phyloP scores from a whole-genome alignment of 2,888 invertebrate species.

The Rhyacophila evoluta region DNA sequence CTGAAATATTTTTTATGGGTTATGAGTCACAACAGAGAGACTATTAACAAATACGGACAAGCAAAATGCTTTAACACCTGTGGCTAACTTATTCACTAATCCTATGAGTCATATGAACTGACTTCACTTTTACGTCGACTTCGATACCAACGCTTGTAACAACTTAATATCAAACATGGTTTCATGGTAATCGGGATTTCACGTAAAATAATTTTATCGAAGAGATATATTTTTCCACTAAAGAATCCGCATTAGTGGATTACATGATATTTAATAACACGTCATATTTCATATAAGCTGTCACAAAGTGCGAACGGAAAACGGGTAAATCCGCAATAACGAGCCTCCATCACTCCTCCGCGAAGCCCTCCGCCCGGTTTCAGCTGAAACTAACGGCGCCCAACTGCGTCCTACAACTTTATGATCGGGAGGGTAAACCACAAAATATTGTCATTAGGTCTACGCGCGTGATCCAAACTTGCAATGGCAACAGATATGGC shows the following conservation, averaged over 20 bases:
- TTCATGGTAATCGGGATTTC: no score
- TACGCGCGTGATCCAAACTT: slow-evolving; percentile 34
- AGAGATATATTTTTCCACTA: not conserved
- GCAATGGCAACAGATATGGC: not conserved
- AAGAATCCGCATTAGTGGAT: slow-evolving; percentile 5
- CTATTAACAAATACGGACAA: no score
- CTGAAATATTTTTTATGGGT: no score
- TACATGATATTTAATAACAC: slow-evolving; percentile 50
- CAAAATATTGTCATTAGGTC: slow-evolving; percentile 42
- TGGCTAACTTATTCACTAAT: no score
- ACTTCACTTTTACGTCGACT: no score
- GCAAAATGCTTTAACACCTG: no score
- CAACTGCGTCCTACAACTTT: slow-evolving; percentile 23
- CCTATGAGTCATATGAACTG: no score
- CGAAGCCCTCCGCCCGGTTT: not conserved
- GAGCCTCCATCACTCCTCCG: slow-evolving; percentile 6
- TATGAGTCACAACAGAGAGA: no score
- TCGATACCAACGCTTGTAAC: no score
- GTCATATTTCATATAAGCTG: slow-evolving; percentile 53
- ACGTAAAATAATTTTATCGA: no score
- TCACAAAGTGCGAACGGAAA: slow-evolving; percentile 49
- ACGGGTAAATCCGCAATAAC: slow-evolving; percentile 53
- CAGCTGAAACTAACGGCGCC: not conserved
- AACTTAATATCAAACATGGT: no score
- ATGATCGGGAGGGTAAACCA: slow-evolving; percentile 32